Evolutionary conservation across 2,113 vertebrate genomes (phyloP), one percentile per base, ranked within the genome.

Genomic region (Grallaria varia): DNA sequence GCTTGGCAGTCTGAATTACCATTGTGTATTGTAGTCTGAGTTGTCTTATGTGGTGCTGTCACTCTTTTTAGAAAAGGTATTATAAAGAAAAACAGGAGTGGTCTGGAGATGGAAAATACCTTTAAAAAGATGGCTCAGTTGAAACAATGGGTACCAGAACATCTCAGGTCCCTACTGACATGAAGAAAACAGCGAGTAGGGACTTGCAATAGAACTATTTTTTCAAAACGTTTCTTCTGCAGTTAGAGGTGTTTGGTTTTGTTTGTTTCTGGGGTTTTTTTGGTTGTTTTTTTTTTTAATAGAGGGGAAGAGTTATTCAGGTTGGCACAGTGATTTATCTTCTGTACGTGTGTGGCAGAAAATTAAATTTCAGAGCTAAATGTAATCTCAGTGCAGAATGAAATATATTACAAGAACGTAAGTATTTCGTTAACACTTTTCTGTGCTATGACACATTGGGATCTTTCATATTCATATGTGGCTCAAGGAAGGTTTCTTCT

Each of bases 1-100:
- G 60, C 55, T 69, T 0, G 0, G 30, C 3, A 22, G 27, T 8
- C 12, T 66, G 50, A 39, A 53, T 12, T 27, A 27, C 33, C 4
- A 4, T 11, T 45, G 55, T 21, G n/a, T 27, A 1, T 1, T 1
- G 7, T 9, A 23, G 52, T 19, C 40, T 87, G 49, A 20, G 35
- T 10, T 66, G 44, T 27, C 4, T 0, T 15, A 7, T 1, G 8
- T 39, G 60, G n/a, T 66, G n/a, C 35, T 8, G 24, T n/a, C 55
- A 17, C 13, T 12, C 14, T n/a, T 28, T n/a, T 45, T 30, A 63
- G 39, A 50, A 71, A 76, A 76, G 68, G 20, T 59, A 20, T 22
- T 59, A 39, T 67, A 59, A 83, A 80, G 39, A 39, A 60, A 62
- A 79, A 2, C 2, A 66, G 23, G 40, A 47, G 22, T 28, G 42